phyloP scores from a whole-genome alignment of 1,140 invertebrate genomes.

The Ceratitis capitata region DNA sequence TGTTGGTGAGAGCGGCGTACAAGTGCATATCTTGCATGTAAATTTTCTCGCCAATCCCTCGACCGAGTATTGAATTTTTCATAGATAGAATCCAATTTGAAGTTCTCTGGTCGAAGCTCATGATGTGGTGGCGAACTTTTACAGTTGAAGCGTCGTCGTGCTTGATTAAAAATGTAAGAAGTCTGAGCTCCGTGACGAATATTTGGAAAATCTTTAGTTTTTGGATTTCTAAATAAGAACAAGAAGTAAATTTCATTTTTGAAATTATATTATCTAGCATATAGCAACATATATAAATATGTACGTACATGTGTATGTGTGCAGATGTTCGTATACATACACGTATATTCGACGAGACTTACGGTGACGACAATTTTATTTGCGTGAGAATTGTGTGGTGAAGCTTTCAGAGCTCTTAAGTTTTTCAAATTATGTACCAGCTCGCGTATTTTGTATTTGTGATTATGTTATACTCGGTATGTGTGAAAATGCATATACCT shows the following conservation, averaged over 20 bases:
- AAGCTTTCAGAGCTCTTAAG: no score
- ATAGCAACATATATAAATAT: no score
- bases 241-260: background rate
- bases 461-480: no score
- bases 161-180: conserved; percentile 42
- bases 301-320: background rate
- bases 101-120: conserved; percentile 40
- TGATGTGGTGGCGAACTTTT: conserved; percentile 37
- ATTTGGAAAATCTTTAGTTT: background rate
- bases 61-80: background rate
- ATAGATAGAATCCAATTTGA: conserved; percentile 38
- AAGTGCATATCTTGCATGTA: background rate
- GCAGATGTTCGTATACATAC: background rate
- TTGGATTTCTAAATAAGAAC: background rate
- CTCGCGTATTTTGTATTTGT: no score
- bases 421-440: no score
- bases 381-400: no score
- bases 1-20: background rate
- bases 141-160: conserved; percentile 43
- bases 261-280: no score
- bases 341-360: no score
- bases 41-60: background rate
- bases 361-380: no score
- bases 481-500: background rate
- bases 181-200: conserved; percentile 38